phyloP scores from a whole-genome alignment of 37 sponge, comb jelly and placozoan genomes.

The Agelas oroides region DNA sequence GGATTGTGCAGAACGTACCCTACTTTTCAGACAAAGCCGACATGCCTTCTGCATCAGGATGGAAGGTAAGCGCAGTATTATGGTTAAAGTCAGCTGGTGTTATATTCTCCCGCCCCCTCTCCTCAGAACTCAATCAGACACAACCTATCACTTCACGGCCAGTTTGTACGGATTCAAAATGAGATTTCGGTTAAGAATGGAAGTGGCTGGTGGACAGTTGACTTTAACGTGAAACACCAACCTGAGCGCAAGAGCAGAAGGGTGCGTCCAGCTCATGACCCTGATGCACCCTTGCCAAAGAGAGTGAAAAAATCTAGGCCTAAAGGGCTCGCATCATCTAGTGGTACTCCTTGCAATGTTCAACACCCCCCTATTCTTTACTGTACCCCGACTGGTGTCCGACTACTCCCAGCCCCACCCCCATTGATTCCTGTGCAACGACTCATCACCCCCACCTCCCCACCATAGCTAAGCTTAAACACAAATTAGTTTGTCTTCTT shows the following conservation, averaged over 20 bases:
- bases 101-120: neutral
- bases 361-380: slow-evolving; percentile 36
- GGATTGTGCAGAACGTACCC: slow-evolving; percentile 92
- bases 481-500: no score
- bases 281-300: slow-evolving; percentile 57
- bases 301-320: slow-evolving; percentile 45
- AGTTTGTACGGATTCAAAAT: slow-evolving; percentile 86
- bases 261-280: slow-evolving; percentile 72
- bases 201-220: slow-evolving; percentile 97
- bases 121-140: slow-evolving; percentile 93
- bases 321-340: slow-evolving; percentile 34
- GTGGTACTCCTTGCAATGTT: slow-evolving; percentile 74
- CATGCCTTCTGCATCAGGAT: slow-evolving; percentile 89
- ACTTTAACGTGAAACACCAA: no score
- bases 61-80: slow-evolving; percentile 94
- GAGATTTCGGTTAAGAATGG: slow-evolving; percentile 90
- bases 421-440: slow-evolving; percentile 52
- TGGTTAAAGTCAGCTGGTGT: neutral
- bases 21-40: slow-evolving; percentile 90
- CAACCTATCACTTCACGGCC: slow-evolving; percentile 92
- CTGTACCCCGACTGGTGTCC: slow-evolving; percentile 75
- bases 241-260: slow-evolving; percentile 81
- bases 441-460: no score
- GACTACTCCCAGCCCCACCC: slow-evolving; percentile 63
- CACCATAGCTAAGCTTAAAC: no score